Conservation (phyloP, 2,888 invertebrate genomes). For the Cerastoderma edule region DNA sequence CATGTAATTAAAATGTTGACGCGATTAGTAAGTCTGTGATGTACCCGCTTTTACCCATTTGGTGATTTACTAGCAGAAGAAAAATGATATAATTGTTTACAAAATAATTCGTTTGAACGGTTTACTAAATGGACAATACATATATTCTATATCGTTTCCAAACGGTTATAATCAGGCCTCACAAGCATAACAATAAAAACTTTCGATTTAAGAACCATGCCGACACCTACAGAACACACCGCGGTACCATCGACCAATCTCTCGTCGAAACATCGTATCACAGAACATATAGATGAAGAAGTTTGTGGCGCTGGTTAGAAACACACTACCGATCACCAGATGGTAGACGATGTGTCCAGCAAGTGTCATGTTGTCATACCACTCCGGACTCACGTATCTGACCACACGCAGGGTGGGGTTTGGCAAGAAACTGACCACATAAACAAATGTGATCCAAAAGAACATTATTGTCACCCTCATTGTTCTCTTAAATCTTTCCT, state of each 20-base stretch:
- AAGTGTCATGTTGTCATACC: background rate
- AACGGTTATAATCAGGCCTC: too few relatives aligned
- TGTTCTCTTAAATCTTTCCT: background rate
- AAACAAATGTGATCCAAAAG: slow-evolving; percentile 16
- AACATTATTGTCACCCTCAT: slow-evolving; percentile 9
- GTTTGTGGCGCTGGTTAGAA: slow-evolving; percentile 4
- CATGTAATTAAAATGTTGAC: too few relatives aligned
- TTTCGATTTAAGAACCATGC: too few relatives aligned
- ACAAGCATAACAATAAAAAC: too few relatives aligned
- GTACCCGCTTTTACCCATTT: too few relatives aligned
- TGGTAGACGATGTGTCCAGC: slow-evolving; percentile 8
- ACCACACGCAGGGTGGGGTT: slow-evolving; percentile 11
- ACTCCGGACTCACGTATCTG: background rate
- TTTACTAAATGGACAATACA: too few relatives aligned
- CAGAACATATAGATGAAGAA: slow-evolving; percentile 15
- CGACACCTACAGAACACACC: background rate
- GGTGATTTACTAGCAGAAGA: too few relatives aligned
- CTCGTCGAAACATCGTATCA: slow-evolving; percentile 11
- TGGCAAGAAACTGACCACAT: slow-evolving; percentile 2
- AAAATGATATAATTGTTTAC: too few relatives aligned
- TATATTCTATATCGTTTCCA: too few relatives aligned
- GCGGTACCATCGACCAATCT: background rate
- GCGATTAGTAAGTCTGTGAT: too few relatives aligned
- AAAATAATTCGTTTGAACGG: too few relatives aligned
- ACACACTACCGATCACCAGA: slow-evolving; percentile 3